A percentile compares a stretch with the other conserved stretches of the same genome.
These are phyloP conservation scores for Resseliella maxima DNA, from an alignment of 2,888 invertebrate species.

Conservation along the genomic window DNA sequence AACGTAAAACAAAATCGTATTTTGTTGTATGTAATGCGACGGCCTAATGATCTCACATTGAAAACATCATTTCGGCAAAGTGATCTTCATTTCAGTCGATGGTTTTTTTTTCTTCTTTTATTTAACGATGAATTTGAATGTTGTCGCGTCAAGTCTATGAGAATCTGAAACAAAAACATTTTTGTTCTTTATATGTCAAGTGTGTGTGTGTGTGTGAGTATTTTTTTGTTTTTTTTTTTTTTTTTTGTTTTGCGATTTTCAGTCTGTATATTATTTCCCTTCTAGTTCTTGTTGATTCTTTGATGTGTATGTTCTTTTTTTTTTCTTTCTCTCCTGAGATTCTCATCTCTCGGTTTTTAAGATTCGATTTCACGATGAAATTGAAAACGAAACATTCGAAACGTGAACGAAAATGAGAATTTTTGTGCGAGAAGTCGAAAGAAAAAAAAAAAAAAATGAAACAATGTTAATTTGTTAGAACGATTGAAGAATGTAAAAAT, in stretches of 20 bases:
- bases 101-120: too few species aligned
- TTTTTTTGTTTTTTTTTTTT: too few species aligned
- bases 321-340: not conserved
- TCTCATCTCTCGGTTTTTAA: not conserved
- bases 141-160: too few species aligned
- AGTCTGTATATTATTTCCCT: too few species aligned
- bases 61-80: not conserved
- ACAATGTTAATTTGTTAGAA: constrained; percentile 47
- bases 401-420: not conserved
- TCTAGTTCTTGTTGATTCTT: too few species aligned
- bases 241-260: not conserved
- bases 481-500: not conserved
- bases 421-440: not conserved
- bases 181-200: not conserved
- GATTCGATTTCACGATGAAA: constrained; percentile 44
- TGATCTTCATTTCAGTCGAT: too few species aligned
- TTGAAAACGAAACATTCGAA: constrained; percentile 24
- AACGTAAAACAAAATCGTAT: not conserved
- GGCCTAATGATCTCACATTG: not conserved
- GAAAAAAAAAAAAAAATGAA: not conserved
- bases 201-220: too few species aligned
- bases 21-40: not conserved
- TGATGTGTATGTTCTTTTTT: too few species aligned
- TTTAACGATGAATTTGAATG: too few species aligned
- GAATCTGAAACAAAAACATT: not conserved